Base-by-base conservation (phyloP, 2,888 invertebrate genomes). In the Ophioninae sp. region DNA sequence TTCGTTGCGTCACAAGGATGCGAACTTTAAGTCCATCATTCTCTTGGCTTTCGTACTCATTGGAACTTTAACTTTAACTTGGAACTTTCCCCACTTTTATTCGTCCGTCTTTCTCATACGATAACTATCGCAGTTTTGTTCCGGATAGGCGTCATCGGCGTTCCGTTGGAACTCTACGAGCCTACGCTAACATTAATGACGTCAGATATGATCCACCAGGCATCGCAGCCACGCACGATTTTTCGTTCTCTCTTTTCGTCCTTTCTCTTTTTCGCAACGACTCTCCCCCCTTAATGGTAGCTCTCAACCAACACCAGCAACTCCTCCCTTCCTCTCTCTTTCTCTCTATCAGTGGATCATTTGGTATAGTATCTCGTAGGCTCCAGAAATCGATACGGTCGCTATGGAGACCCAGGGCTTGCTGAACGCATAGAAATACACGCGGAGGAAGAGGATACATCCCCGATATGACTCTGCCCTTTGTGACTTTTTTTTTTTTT, bases 381-480 rank as follows among this genome's bases (percentile, higher is more conserved):
- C 87, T 83, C 86, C 85, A 87, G 84, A 89, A 91, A 91, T 92
- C 92, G 92, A 92, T 92, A 91, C 90, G 87, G 87, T 91, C 91
- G 87, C 89, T 89, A 92, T 92, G 90, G 88, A 88, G 87, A 92
- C 92, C 85, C 87, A 85, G 85, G 88, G 86, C 88, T 87, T 87
- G 83, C 83, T 76, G 64, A 78, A 82, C 86, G 51, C 51, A 84
- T 86, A 89, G 87, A 86, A 86, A 87, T 88, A 89, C 86, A 87
- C 80, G 59, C 74, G 65, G 65, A 81, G 61, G 56, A 41, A 22
- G 37, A 75, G 80, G 73, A 82, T 82, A 85, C 82, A 84, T 75
- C 86, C 85, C 85, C 78, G 81, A 51, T 85, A 83, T 71, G 79
- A 86, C 71, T 83, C 73, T 77, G 41, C 61, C 75, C 51, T 81